Percentiles rank a stretch among this genome's conserved stretches.
Conservation (phyloP, 1,140 invertebrate species). For the Arion vulgaris region DNA sequence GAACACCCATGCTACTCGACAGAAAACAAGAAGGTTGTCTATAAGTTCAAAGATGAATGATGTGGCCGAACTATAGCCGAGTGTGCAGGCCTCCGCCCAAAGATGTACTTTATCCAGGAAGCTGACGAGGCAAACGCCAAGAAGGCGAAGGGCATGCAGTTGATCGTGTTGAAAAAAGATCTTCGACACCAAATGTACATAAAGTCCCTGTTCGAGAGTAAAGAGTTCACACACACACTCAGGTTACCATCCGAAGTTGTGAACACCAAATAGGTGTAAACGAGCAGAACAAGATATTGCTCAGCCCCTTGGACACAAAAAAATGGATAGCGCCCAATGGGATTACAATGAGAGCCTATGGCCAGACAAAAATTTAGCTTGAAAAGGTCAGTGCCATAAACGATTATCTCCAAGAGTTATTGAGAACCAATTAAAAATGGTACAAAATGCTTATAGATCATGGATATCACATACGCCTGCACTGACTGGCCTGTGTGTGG, state of each 20-base stretch:
- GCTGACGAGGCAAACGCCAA: not conserved
- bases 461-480: no score
- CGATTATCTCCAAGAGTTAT: no score
- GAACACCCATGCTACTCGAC: no score
- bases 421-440: no score
- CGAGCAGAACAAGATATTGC: not conserved
- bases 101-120: slow-evolving; percentile 61
- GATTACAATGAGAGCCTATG: not conserved
- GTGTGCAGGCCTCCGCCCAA: slow-evolving; percentile 72
- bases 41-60: no score
- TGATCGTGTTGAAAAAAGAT: not conserved
- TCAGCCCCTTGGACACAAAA: not conserved
- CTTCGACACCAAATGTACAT: not conserved
- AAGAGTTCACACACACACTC: not conserved
- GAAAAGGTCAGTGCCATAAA: not conserved
- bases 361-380: not conserved
- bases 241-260: not conserved
- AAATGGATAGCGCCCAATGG: not conserved
- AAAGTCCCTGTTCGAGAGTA: not conserved
- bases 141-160: not conserved
- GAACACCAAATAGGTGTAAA: not conserved
- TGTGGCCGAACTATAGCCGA: slow-evolving; percentile 52
- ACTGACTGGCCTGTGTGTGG: no score
- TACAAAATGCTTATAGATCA: no score
- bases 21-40: no score